Evolutionary conservation across 1,140 invertebrate species (phyloP).

Genomic region (Babylonia areolata): DNA sequence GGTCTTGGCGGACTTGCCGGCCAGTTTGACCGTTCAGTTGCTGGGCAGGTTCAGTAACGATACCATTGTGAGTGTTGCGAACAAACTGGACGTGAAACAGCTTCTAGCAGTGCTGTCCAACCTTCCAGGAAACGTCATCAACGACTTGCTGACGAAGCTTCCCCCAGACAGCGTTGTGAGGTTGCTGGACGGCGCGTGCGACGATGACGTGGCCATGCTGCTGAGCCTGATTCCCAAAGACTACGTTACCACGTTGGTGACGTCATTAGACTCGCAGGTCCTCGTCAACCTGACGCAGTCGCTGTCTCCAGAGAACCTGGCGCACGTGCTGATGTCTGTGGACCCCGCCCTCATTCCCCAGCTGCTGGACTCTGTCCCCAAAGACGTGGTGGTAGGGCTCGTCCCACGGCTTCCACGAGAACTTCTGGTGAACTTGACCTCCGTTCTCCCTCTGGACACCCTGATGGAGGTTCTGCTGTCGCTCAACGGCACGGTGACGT

Average conservation of each 20-base stretch:
- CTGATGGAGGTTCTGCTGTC: neutral
- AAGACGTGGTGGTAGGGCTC: neutral
- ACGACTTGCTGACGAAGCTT: neutral
- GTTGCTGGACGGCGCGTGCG: neutral
- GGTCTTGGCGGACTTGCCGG: neutral
- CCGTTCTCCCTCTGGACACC: neutral
- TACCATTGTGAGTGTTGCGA: neutral
- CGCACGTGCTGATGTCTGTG: neutral
- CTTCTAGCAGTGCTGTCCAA: neutral
- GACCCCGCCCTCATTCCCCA: neutral
- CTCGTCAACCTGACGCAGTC: slow-evolving; percentile 7
- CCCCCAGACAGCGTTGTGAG: neutral
- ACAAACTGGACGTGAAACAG: neutral
- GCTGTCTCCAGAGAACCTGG: neutral
- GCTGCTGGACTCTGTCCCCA: neutral
- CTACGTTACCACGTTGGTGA: neutral
- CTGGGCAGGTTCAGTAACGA: neutral
- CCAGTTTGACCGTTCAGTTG: neutral
- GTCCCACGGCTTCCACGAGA: neutral
- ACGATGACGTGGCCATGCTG: neutral
- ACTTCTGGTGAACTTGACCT: slow-evolving; percentile 8
- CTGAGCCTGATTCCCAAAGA: neutral
- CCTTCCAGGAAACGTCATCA: neutral
- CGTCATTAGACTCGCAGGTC: neutral
- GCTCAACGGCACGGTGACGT: neutral